Evolutionary conservation across 1,140 invertebrate species (phyloP).

Genomic region (Temnothorax curvispinosus): DNA sequence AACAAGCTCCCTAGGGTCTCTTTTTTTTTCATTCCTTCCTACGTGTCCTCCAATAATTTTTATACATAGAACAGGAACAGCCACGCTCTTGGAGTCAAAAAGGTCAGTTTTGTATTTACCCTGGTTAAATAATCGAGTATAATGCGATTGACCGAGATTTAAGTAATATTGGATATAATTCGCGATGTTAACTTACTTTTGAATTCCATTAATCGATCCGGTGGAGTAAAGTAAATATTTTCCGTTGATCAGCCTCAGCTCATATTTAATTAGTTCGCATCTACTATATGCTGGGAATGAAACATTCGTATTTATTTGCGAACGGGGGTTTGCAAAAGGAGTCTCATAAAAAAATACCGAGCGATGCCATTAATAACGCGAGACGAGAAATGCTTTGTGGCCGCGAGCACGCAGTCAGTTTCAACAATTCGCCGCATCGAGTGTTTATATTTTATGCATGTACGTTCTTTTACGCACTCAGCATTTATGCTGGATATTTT

Average conservation of each 20-base stretch:
- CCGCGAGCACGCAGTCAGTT: conserved; percentile 5
- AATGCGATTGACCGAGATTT: not conserved
- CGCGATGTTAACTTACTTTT: conserved; percentile 6
- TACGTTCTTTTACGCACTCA: conserved; percentile 32
- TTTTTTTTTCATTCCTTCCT: not conserved
- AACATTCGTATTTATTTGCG: conserved; percentile 68
- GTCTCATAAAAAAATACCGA: conserved; percentile 72
- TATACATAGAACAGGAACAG: not conserved
- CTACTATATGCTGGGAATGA: conserved; percentile 44
- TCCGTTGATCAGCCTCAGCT: conserved; percentile 40
- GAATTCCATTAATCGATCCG: not conserved
- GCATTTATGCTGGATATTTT: conserved; percentile 53
- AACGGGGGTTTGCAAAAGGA: conserved; percentile 52
- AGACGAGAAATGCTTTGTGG: conserved; percentile 70
- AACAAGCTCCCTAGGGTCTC: not conserved
- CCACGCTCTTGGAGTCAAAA: not conserved
- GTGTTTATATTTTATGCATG: conserved; percentile 55
- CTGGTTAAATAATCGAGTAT: not conserved
- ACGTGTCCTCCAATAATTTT: not conserved
- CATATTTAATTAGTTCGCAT: conserved; percentile 73
- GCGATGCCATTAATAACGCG: conserved; percentile 73
- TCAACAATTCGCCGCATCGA: conserved; percentile 44
- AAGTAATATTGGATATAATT: conserved; percentile 18
- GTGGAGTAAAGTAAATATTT: conserved; percentile 51
- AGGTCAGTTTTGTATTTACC: not conserved